These are phyloP conservation scores for Palaemon carinicauda DNA, from an alignment of 1,140 invertebrate genomes.

Conservation along the genomic window DNA sequence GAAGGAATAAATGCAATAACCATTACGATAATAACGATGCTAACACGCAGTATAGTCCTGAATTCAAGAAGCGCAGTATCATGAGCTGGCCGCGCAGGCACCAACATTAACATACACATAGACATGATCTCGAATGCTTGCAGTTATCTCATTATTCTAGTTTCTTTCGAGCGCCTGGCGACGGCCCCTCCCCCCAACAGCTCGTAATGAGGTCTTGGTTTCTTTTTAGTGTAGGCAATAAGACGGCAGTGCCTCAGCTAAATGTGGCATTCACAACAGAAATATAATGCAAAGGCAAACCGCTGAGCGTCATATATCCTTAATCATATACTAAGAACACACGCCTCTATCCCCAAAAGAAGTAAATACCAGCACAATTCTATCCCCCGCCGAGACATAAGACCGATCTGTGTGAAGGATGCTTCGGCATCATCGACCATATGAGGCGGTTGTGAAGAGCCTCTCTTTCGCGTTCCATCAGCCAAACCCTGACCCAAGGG, in stretches of 20 bases:
- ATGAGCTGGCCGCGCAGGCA: too few species aligned
- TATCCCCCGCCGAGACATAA: not conserved
- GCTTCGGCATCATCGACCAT: too few species aligned
- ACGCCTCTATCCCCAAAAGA: slow-evolving; percentile 16
- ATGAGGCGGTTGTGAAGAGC: too few species aligned
- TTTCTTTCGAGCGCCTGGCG: too few species aligned
- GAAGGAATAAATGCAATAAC: too few species aligned
- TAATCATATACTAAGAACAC: slow-evolving; percentile 30
- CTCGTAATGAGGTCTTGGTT: not conserved
- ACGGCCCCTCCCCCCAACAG: too few species aligned
- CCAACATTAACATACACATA: too few species aligned
- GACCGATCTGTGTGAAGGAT: not conserved
- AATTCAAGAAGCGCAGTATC: too few species aligned
- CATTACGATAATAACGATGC: too few species aligned
- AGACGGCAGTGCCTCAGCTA: not conserved
- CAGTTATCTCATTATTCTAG: too few species aligned
- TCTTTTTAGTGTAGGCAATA: not conserved
- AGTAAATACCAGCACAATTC: not conserved
- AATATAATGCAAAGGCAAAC: slow-evolving; percentile 2
- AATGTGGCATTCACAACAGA: slow-evolving; percentile 13
- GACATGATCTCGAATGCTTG: too few species aligned
- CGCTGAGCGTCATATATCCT: slow-evolving; percentile 18
- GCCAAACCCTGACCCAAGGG: slow-evolving; percentile 27
- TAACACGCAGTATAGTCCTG: too few species aligned
- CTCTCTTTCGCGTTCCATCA: not conserved